Conservation (phyloP, 2,113 vertebrate genomes). For the Otolemur garnettii region DNA sequence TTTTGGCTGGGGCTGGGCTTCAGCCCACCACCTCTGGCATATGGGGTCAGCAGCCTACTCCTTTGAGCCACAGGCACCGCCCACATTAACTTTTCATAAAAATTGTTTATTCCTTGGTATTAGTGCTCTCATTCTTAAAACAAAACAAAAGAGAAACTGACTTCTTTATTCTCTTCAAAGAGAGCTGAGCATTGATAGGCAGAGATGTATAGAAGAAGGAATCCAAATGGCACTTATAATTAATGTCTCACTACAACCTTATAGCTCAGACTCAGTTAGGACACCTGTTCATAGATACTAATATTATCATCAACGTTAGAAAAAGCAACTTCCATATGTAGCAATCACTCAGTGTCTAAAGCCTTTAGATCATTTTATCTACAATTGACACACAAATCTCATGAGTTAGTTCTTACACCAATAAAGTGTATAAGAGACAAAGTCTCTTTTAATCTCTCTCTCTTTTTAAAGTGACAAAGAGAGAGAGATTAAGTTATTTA, state of each 20-base stretch:
- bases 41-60: no score
- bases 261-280: not conserved
- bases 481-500: not conserved
- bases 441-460: no score
- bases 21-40: no score
- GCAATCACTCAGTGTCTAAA: not conserved
- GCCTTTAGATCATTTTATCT: not conserved
- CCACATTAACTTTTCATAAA: not conserved
- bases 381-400: not conserved
- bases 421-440: no score
- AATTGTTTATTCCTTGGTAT: not conserved
- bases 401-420: not conserved
- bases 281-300: not conserved
- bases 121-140: not conserved
- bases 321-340: not conserved
- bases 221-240: no score
- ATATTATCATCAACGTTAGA: not conserved
- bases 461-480: no score
- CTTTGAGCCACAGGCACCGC: no score
- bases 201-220: not conserved
- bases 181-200: not conserved
- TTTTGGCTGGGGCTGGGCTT: no score
- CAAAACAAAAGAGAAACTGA: not conserved
- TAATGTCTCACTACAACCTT: not conserved
- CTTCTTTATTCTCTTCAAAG: not conserved